phyloP scores from a whole-genome alignment of 2,888 invertebrate genomes.

The Drosophila heteroneura region DNA sequence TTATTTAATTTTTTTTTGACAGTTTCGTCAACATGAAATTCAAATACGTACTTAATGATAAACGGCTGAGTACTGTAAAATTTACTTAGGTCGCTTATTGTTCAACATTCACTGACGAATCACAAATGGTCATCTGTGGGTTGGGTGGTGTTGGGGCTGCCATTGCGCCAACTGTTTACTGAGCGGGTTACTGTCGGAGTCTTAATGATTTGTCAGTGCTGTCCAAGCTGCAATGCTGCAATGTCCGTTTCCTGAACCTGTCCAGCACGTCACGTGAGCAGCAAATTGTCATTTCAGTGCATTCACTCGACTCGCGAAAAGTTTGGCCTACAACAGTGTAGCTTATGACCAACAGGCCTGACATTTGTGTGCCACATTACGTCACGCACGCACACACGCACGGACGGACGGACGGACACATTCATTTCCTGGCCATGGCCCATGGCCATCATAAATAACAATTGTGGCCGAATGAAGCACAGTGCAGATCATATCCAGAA shows the following conservation, averaged over 20 bases:
- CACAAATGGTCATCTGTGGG: slow-evolving; percentile 37
- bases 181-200: slow-evolving; percentile 15
- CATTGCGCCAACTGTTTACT: slow-evolving; percentile 35
- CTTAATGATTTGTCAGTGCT: slow-evolving; percentile 67
- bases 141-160: no score
- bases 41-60: background rate
- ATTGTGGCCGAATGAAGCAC: slow-evolving; percentile 20
- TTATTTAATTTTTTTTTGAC: background rate
- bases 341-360: slow-evolving; percentile 30
- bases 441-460: slow-evolving; percentile 71
- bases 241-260: slow-evolving; percentile 35
- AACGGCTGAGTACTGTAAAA: background rate
- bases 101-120: slow-evolving; percentile 26
- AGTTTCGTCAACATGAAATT: background rate
- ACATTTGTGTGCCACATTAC: slow-evolving; percentile 52
- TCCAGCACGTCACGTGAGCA: slow-evolving; percentile 30
- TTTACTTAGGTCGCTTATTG: background rate
- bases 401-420: slow-evolving; percentile 5
- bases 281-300: slow-evolving; percentile 44
- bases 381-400: slow-evolving; percentile 39
- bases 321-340: slow-evolving; percentile 1
- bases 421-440: slow-evolving; percentile 54
- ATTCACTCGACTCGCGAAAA: background rate
- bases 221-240: slow-evolving; percentile 28
- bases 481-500: slow-evolving; percentile 39